phyloP scores from a whole-genome alignment of 1,140 invertebrate genomes.

The Micrasema longulum region DNA sequence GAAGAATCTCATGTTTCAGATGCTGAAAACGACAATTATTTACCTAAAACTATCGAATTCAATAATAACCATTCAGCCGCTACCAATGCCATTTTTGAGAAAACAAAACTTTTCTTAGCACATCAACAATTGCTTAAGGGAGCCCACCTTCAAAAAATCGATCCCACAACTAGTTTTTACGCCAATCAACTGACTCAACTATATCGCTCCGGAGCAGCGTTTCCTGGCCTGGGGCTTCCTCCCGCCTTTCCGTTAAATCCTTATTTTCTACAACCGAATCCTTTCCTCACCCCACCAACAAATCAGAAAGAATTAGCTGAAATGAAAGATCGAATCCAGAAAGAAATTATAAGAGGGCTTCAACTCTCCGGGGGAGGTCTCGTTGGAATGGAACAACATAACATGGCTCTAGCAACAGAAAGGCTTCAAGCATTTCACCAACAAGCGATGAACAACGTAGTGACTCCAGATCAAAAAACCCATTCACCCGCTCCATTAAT shows the following conservation, averaged over 20 bases:
- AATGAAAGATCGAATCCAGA: constrained; percentile 75
- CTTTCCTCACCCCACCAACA: constrained; percentile 70
- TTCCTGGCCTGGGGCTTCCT: constrained; percentile 67
- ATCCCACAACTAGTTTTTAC: constrained; percentile 68
- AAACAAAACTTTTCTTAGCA: constrained; percentile 65
- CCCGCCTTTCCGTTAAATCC: constrained; percentile 69
- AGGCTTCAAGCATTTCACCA: constrained; percentile 56
- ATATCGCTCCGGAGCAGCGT: constrained; percentile 63
- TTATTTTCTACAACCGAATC: constrained; percentile 70
- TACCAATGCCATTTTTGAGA: constrained; percentile 59
- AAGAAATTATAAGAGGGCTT: constrained; percentile 73
- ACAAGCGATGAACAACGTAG: constrained; percentile 39
- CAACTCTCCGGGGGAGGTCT: constrained; percentile 76
- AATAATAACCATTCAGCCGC: constrained; percentile 59
- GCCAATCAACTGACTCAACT: constrained; percentile 70
- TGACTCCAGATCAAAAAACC: constrained; percentile 47
- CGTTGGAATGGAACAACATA: constrained; percentile 68
- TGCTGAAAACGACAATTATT: constrained; percentile 60
- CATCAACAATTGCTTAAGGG: constrained; percentile 73
- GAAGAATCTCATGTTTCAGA: constrained; percentile 61
- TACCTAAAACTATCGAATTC: constrained; percentile 56
- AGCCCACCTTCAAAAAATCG: constrained; percentile 67
- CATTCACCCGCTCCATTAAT: constrained; percentile 51
- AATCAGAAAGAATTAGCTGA: constrained; percentile 72
- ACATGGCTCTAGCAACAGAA: constrained; percentile 54